Evolutionary conservation across 2,888 invertebrate genomes (phyloP).

Genomic region (Plebejus anna): DNA sequence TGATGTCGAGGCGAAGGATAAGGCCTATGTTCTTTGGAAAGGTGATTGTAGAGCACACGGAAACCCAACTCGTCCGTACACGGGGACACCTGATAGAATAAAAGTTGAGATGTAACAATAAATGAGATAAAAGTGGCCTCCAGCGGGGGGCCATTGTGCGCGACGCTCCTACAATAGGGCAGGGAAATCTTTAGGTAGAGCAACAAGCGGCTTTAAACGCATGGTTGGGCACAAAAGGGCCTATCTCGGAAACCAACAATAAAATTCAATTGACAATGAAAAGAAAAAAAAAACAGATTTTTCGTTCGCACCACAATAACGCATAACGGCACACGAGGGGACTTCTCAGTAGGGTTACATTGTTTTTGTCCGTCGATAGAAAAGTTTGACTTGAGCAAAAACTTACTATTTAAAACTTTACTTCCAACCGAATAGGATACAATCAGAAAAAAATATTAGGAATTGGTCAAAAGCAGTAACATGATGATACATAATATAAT

Average conservation of each 20-base stretch:
- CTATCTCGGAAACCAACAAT: conserved; percentile 76
- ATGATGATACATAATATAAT: too few species aligned
- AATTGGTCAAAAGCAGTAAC: not conserved
- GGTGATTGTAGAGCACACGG: not conserved
- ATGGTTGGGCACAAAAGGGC: conserved; percentile 74
- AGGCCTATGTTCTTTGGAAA: not conserved
- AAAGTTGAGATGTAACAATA: conserved; percentile 55
- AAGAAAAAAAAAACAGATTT: conserved; percentile 51
- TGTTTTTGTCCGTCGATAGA: conserved; percentile 54
- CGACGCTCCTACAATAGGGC: conserved; percentile 61
- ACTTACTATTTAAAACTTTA: not conserved
- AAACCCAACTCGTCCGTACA: not conserved
- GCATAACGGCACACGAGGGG: conserved; percentile 65
- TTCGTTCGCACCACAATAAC: conserved; percentile 64
- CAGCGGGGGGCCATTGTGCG: conserved; percentile 68
- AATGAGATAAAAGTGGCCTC: conserved; percentile 65
- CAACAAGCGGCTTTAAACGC: conserved; percentile 74
- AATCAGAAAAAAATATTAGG: not conserved
- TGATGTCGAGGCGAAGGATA: not conserved
- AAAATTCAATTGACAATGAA: conserved; percentile 78
- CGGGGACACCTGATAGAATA: conserved; percentile 65
- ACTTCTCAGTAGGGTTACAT: conserved; percentile 63
- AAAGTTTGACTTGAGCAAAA: conserved; percentile 26
- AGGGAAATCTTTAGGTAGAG: conserved; percentile 51
- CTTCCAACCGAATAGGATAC: not conserved